A percentile compares a stretch with the other conserved stretches of the same genome.
phyloP scores from a whole-genome alignment of 2,888 invertebrate species.

The Microctonus brassicae region DNA sequence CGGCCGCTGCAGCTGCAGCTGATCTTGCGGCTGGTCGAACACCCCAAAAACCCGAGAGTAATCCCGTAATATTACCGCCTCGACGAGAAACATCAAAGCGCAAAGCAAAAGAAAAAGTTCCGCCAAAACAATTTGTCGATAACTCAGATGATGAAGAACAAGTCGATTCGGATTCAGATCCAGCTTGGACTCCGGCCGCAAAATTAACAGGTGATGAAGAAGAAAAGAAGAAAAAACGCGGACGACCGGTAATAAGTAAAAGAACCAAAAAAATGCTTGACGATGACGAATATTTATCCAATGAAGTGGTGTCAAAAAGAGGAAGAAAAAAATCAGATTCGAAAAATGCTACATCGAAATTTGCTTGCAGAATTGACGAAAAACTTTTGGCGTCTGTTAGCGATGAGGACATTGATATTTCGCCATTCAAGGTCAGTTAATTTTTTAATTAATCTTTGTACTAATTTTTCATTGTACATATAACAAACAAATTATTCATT shows the following conservation, averaged over 20 bases:
- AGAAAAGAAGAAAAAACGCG: conserved; percentile 66
- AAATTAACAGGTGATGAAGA: conserved; percentile 69
- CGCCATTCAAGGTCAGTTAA: conserved; percentile 63
- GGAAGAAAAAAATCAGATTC: conserved; percentile 67
- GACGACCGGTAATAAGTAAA: conserved; percentile 61
- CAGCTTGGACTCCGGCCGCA: conserved; percentile 81
- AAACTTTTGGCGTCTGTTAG: conserved; percentile 61
- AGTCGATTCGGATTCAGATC: conserved; percentile 79
- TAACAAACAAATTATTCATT: conserved; percentile 24
- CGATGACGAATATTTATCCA: conserved; percentile 73
- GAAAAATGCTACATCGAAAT: conserved; percentile 53
- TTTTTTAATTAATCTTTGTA: neutral
- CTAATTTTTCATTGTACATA: conserved; percentile 21
- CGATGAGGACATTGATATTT: conserved; percentile 66
- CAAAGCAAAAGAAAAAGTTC: conserved; percentile 78
- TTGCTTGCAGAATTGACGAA: conserved; percentile 63
- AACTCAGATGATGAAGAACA: conserved; percentile 73
- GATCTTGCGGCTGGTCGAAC: conserved; percentile 58
- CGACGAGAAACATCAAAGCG: conserved; percentile 76
- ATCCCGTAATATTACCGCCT: conserved; percentile 67
- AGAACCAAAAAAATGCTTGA: conserved; percentile 69
- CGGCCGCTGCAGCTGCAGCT: conserved; percentile 57
- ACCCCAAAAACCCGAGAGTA: conserved; percentile 73
- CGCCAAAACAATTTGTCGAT: conserved; percentile 72
- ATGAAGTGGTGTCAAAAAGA: conserved; percentile 63